phyloP scores from a whole-genome alignment of 2,888 invertebrate genomes.

The Notodonta ziczac region DNA sequence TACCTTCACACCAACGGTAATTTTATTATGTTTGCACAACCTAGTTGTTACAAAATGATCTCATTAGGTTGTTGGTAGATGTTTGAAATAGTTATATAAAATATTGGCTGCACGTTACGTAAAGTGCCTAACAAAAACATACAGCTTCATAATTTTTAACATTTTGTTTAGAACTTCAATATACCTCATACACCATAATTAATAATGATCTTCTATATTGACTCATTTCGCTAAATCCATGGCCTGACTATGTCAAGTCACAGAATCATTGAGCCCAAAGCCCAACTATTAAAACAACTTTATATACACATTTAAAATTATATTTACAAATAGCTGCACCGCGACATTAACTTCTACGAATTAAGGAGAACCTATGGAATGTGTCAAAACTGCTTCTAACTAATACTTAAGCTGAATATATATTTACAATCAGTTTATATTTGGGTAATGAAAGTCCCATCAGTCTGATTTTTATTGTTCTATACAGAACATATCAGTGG shows the following conservation, averaged over 20 bases:
- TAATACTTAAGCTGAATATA: conserved; percentile 59
- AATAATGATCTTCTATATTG: conserved; percentile 2
- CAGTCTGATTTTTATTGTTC: conserved; percentile 38
- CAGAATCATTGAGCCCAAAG: conserved; percentile 44
- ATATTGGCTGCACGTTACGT: conserved; percentile 1
- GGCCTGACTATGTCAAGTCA: conserved; percentile 49
- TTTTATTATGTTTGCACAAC: neutral
- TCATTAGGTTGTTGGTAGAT: neutral
- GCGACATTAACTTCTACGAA: conserved; percentile 52
- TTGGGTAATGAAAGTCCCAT: conserved; percentile 34
- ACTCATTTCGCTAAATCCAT: conserved; percentile 28
- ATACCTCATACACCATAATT: neutral
- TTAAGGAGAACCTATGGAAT: conserved; percentile 69
- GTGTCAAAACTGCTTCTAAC: conserved; percentile 61
- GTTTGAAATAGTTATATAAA: neutral
- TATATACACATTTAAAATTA: conserved; percentile 72
- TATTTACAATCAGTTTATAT: conserved; percentile 36
- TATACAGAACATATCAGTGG: neutral
- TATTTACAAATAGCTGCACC: conserved; percentile 76
- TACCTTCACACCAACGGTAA: neutral
- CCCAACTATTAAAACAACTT: conserved; percentile 48
- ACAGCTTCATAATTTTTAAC: conserved; percentile 1
- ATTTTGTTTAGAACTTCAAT: neutral
- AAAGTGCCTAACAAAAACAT: conserved; percentile 5
- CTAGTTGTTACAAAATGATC: neutral